Base-by-base conservation (phyloP, 2,797 vertebrate genomes). In the Mycteria americana region DNA sequence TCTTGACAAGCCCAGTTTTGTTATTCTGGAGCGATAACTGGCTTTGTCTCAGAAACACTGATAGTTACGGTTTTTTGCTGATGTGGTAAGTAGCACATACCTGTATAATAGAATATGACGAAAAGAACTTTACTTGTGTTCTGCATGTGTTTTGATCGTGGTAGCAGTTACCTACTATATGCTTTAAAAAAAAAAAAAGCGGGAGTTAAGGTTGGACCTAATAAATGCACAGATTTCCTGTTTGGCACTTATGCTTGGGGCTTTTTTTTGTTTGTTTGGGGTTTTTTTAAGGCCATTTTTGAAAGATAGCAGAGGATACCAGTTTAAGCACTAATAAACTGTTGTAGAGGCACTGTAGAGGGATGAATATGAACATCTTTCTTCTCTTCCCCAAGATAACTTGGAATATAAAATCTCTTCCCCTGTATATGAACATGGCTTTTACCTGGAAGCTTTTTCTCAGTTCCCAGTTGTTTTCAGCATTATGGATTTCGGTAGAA, bases 31-130 rank as follows among this genome's bases (percentile, higher is more conserved):
- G 73, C 13, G 6, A 9, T 92, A 86, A 82, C 62, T 93, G 95
- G 88, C 78, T 85, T 89, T 96, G 93, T 95, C 88, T 95, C 93
- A 88, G 75, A 94, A 68, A 86, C 91, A 90, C 85, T 86, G 74
- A 41, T 46, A 85, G 85, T 65, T 85, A 7, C 9, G 54, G 24
- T 8, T 1, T 60, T 85, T 91, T 86, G 88, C 93, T 90, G 85
- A 67, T 2, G 3, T 16, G 92, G 85, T 94, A 90, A 95, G 95
- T 95, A 92, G 70, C 46, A 53, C 56, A 27, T 30, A 79, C 63
- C 50, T 92, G 70, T 72, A 9, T 69, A 50, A 70, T 0, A 64
- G 54, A 89, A 33, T 37, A 46, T 53, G 72, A 51, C 69, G 68
- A 25, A 72, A 78, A 76, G 45, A 77, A 68, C 24, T 59, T 35